phyloP scores from a whole-genome alignment of 2,797 vertebrate species.

The Tokudaia tokunoshimensis region DNA sequence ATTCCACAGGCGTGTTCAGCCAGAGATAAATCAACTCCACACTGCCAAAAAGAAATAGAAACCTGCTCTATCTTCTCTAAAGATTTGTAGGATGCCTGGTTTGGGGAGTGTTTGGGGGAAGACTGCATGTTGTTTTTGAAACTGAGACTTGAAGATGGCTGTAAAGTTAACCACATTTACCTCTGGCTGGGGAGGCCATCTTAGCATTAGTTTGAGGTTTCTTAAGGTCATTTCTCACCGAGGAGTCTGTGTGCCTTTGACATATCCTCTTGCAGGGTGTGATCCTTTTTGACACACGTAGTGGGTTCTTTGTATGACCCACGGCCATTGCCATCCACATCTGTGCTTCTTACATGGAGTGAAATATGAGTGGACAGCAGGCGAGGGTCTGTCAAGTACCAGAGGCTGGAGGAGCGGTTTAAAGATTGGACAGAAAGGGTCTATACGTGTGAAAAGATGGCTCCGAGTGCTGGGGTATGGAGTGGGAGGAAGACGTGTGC shows the following conservation, averaged over 20 bases:
- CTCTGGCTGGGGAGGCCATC: conserved; percentile 87
- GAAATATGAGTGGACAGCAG: conserved; percentile 87
- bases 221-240: conserved; percentile 89
- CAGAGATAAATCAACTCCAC: conserved; percentile 83
- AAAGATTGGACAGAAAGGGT: background rate
- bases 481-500: fast-evolving
- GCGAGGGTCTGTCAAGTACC: conserved; percentile 82
- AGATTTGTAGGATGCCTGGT: conserved; percentile 84
- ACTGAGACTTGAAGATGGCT: conserved; percentile 87
- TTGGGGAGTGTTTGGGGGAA: conserved; percentile 73
- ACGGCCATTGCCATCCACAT: conserved; percentile 89
- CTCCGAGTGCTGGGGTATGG: fast-evolving
- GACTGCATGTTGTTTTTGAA: conserved; percentile 87
- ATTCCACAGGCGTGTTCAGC: conserved; percentile 78
- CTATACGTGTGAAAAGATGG: fast-evolving
- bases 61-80: conserved; percentile 83
- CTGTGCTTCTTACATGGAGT: conserved; percentile 86
- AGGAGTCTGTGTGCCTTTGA: conserved; percentile 88
- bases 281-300: conserved; percentile 89
- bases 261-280: conserved; percentile 87
- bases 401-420: conserved; percentile 67
- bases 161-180: conserved; percentile 86
- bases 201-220: conserved; percentile 87
- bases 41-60: conserved; percentile 68
- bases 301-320: conserved; percentile 89